Evolutionary conservation across 2,797 vertebrate genomes (phyloP), one percentile per base, ranked within the genome.

Genomic region (Parambassis ranga): DNA sequence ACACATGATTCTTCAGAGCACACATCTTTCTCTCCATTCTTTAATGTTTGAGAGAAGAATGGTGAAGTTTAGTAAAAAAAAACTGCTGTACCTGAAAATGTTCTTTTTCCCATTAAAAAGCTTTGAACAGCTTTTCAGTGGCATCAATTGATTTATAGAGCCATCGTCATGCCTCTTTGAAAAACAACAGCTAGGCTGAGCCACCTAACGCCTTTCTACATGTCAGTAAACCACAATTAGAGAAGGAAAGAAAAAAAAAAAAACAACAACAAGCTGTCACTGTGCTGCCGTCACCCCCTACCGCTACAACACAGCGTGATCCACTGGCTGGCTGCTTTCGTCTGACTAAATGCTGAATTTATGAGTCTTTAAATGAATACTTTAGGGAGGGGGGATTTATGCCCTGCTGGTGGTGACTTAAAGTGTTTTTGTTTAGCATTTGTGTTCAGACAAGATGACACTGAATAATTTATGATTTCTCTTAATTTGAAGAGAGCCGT

Each of bases 291-390:
- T 60, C 65, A 28, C 56, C 57, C 49, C 42, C 62, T 30, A 61
- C 52, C 49, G 42, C 41, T 38, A 32, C 1, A n/a, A 50, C 83
- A 60, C 87, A 89, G 83, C 76, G 7, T 84, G 88, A 88, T 46
- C 33, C 30, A 4, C 64, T 62, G 51, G 64, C 68, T 75, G 77
- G 57, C 62, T 49, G 71, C 62, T 77, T 73, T 73, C 74, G 55
- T 84, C 81, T 60, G 77, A 85, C 78, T 80, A 85, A 87, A 85
- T 71, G 66, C 71, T 58, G 71, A 82, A 86, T 86, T 77, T 82
- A 77, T 46, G 59, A 81, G 68, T 73, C 62, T 83, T 81, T 71
- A 73, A 87, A 84, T 83, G 73, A 87, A 75, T 46, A 62, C 79
- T 81, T 80, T 49, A 31, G 75, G 65, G 77, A 79, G 35, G 56